Evolutionary conservation across 1,140 invertebrate genomes (phyloP).

Genomic region (Capitella teleta): DNA sequence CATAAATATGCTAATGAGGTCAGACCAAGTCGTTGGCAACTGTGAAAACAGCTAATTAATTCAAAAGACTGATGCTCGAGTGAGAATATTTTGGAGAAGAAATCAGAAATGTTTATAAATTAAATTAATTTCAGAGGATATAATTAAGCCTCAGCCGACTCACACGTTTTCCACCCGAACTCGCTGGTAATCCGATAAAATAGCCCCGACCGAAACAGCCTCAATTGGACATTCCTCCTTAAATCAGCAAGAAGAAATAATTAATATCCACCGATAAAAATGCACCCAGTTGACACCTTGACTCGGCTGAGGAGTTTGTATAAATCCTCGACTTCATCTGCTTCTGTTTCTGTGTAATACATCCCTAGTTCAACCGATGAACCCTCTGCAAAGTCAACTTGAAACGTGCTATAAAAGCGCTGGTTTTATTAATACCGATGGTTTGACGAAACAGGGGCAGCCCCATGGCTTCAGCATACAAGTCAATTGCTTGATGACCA

Average conservation of each 20-base stretch:
- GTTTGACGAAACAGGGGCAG: slow-evolving; percentile 71
- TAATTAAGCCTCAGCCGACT: slow-evolving; percentile 35
- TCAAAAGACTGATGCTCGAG: too few species aligned
- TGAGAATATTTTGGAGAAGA: background rate
- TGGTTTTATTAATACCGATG: too few species aligned
- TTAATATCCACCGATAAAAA: background rate
- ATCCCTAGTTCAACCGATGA: slow-evolving; percentile 61
- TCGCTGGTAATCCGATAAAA: slow-evolving; percentile 95
- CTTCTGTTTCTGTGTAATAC: slow-evolving; percentile 65
- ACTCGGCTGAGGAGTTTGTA: slow-evolving; percentile 71
- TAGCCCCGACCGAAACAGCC: slow-evolving; percentile 90
- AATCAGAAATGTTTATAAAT: background rate
- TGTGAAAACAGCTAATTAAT: too few species aligned
- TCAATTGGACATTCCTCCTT: slow-evolving; percentile 72
- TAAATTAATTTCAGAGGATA: too few species aligned
- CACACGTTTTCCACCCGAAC: slow-evolving; percentile 95
- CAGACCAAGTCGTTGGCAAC: slow-evolving; percentile 78
- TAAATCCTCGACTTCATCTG: slow-evolving; percentile 99
- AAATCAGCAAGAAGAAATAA: slow-evolving; percentile 28
- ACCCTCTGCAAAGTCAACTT: too few species aligned
- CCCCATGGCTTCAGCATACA: slow-evolving; percentile 85
- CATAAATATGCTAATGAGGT: slow-evolving; percentile 76
- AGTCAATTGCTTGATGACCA: slow-evolving; percentile 82
- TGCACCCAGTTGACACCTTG: slow-evolving; percentile 56
- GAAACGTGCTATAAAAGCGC: too few species aligned